phyloP scores from a whole-genome alignment of 2,113 vertebrate species.

The Chionis minor region DNA sequence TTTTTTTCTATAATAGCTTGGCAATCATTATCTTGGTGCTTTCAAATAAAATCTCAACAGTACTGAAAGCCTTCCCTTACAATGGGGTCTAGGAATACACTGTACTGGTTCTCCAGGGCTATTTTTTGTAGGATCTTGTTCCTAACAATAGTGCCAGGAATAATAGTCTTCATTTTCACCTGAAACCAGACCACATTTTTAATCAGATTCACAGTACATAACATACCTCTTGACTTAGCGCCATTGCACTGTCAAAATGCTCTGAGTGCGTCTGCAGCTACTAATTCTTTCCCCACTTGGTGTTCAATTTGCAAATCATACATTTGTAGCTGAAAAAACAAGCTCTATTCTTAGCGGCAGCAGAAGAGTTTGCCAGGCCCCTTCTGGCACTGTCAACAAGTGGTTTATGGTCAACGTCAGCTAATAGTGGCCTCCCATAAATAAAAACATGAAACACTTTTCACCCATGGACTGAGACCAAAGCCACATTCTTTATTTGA shows the following conservation, averaged over 20 bases:
- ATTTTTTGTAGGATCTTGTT: neutral
- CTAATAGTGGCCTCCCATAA: conserved; percentile 47
- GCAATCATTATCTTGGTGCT: conserved; percentile 7
- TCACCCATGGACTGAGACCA: conserved; percentile 7
- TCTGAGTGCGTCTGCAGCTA: neutral
- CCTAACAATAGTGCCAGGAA: neutral
- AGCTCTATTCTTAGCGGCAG: conserved; percentile 41
- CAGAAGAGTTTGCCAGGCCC: neutral
- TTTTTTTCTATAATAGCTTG: neutral
- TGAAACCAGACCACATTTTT: conserved; percentile 14
- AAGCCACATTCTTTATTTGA: conserved; percentile 40
- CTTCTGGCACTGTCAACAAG: conserved; percentile 49
- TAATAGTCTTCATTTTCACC: conserved; percentile 48
- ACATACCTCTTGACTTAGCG: conserved; percentile 37
- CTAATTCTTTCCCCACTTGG: conserved; percentile 21
- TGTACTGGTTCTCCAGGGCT: neutral
- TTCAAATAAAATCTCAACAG: neutral
- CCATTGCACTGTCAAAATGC: neutral
- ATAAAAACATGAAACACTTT: conserved; percentile 30
- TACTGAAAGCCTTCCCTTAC: neutral
- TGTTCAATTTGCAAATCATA: conserved; percentile 43
- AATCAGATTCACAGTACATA: conserved; percentile 29
- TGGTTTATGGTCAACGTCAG: conserved; percentile 63
- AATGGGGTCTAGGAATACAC: conserved; percentile 23
- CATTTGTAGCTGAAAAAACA: conserved; percentile 32